Percentiles rank a stretch among this genome's conserved stretches.
Evolutionary conservation across 2,797 vertebrate genomes (phyloP).

Genomic region (Eptatretus atami): DNA sequence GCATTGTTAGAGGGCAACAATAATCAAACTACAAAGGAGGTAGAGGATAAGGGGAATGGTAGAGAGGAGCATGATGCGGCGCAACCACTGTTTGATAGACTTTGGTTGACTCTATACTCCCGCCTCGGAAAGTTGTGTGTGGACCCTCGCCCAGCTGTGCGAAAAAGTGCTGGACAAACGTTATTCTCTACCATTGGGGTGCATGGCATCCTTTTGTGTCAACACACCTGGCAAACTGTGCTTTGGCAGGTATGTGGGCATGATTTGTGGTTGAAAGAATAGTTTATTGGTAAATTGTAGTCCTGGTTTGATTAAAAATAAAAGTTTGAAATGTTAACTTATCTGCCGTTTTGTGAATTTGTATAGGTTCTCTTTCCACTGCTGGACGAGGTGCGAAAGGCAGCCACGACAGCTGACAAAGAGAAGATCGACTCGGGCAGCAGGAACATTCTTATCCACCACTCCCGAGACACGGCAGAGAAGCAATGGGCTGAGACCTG

Average conservation of each 20-base stretch:
- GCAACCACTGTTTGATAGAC: slow-evolving; percentile 58
- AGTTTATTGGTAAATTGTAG: no score
- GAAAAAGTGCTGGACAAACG: slow-evolving; percentile 80
- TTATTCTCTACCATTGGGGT: slow-evolving; percentile 84
- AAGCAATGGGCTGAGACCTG: slow-evolving; percentile 98
- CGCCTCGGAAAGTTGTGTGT: slow-evolving; percentile 79
- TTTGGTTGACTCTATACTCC: slow-evolving; percentile 82
- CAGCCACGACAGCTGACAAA: slow-evolving; percentile 84
- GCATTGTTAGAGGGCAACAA: slow-evolving; percentile 38
- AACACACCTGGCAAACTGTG: slow-evolving; percentile 77
- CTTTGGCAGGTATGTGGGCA: slow-evolving; percentile 69
- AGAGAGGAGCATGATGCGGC: background rate
- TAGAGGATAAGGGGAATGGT: background rate
- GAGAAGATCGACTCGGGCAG: slow-evolving; percentile 97
- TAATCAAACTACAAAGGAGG: background rate
- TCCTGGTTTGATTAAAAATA: no score
- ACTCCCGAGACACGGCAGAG: slow-evolving; percentile 86
- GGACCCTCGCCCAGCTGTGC: slow-evolving; percentile 66
- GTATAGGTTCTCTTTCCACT: slow-evolving; percentile 70
- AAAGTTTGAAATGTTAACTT: no score
- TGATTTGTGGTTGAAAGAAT: no score
- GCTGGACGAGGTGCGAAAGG: slow-evolving; percentile 50
- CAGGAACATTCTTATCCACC: slow-evolving; percentile 94
- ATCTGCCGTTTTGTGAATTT: no score
- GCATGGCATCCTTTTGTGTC: slow-evolving; percentile 71